Conservation (phyloP, 2,113 vertebrate genomes). For the Nycticryphes semicollaris region DNA sequence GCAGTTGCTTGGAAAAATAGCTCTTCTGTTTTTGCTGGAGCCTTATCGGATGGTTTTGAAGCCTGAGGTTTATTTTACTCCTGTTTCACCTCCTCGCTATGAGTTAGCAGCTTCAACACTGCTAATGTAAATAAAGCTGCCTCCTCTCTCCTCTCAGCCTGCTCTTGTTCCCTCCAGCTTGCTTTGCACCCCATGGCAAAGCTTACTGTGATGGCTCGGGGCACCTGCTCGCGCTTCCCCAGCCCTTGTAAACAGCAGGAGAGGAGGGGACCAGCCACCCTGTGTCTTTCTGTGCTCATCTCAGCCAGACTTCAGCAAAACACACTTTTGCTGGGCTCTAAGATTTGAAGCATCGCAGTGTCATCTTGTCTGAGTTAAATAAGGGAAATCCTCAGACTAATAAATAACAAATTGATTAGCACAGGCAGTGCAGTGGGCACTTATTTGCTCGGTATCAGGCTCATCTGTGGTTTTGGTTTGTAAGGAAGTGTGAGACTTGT, state of each 20-base stretch:
- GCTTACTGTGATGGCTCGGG: fast-evolving
- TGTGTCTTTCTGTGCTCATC: neutral
- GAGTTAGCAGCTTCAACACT: neutral
- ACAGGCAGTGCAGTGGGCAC: neutral
- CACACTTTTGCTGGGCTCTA: neutral
- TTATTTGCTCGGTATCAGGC: neutral
- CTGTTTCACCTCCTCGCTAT: neutral
- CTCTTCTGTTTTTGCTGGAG: neutral
- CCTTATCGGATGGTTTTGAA: neutral
- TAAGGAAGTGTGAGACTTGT: neutral
- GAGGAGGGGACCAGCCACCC: neutral
- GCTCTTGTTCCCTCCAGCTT: neutral
- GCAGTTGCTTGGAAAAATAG: neutral
- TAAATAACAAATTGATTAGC: neutral
- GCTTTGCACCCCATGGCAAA: neutral
- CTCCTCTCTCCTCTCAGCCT: neutral
- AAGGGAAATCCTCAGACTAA: neutral
- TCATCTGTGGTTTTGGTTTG: neutral
- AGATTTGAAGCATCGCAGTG: neutral
- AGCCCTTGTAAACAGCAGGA: neutral
- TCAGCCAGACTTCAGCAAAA: neutral
- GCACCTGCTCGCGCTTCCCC: neutral
- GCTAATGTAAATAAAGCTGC: neutral
- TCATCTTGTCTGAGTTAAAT: neutral
- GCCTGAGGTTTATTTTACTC: neutral